Base-by-base conservation (phyloP, 2,888 invertebrate species). In the Drosophila yooni region DNA sequence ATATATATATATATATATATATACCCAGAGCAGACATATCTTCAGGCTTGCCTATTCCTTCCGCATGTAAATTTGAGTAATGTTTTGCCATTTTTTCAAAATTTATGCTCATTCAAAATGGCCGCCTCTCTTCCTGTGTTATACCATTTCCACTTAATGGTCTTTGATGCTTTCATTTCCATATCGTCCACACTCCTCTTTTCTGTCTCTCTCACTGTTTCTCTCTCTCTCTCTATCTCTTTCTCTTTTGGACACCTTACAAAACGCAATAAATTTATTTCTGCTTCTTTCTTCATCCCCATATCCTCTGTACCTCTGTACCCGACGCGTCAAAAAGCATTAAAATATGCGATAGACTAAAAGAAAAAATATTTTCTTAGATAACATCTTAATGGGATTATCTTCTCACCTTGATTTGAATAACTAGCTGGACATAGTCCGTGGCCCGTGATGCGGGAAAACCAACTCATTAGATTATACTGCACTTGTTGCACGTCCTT, bases 361-460 rank as follows among this genome's bases (percentile, higher is more conserved):
- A 53, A 52, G 43, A 67, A 50, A 3, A 29, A 15, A 15, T 15
- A 15, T 31, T 27, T 21, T 34, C 40, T 25, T 40, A 4, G 21
- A 46, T 21, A 46, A 46, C 18, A 11, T 60, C 69, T 56, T 63
- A 76, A 76, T 76, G 64, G 60, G 31, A 51, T 69, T 75, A 64
- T 64, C 53, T 50, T 50, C 50, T 60, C 38, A 36, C 7, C 36
- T 43, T 48, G 34, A 57, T 52, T 48, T 10, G 13, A 57, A 43
- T 60, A 72, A 43, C 31, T 40, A 18, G 33, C 40, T 50, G 56
- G 46, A 56, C 40, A 21, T 15, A 56, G 33, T 48, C 53, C 51
- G 2, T n/a, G n/a, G 15, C 7, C 36, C 46, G 15, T 51, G 51
- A 21, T 38, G 36, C 11, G 27, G 21, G 36, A 74, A 57, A 40